Percentiles rank a stretch among this genome's conserved stretches.
These are phyloP conservation scores for Mercenaria mercenaria DNA, from an alignment of 1,140 invertebrate species.

Conservation along the genomic window DNA sequence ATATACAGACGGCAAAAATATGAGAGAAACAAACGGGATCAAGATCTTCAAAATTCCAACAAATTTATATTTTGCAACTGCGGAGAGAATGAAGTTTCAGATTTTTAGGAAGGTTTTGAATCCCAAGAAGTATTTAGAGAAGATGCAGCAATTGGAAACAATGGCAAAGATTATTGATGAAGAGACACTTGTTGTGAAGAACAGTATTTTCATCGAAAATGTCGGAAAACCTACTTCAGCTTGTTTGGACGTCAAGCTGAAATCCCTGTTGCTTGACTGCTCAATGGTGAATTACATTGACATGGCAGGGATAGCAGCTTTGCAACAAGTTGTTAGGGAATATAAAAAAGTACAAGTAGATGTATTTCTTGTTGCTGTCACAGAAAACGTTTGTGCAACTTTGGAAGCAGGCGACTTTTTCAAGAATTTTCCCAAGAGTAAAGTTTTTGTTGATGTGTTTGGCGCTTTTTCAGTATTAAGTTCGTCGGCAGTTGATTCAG, in stretches of 20 bases:
- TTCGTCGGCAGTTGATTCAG: too few species aligned
- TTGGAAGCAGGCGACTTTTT: background rate
- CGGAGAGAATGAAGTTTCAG: slow-evolving; percentile 78
- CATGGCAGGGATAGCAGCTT: slow-evolving; percentile 76
- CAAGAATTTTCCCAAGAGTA: background rate
- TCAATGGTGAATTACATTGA: too few species aligned
- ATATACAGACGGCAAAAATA: slow-evolving; percentile 14
- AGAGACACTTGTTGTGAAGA: background rate
- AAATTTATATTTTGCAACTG: too few species aligned
- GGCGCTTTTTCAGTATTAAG: background rate
- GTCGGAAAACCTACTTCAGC: slow-evolving; percentile 35
- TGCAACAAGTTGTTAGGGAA: slow-evolving; percentile 72
- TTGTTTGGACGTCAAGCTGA: slow-evolving; percentile 64
- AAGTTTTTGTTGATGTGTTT: slow-evolving; percentile 36
- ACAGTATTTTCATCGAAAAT: background rate
- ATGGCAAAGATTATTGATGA: background rate
- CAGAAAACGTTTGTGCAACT: too few species aligned
- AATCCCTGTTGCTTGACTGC: slow-evolving; percentile 80
- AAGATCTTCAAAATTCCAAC: slow-evolving; percentile 84
- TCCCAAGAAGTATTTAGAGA: slow-evolving; percentile 49
- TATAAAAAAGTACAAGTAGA: slow-evolving; percentile 61
- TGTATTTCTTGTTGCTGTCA: slow-evolving; percentile 23
- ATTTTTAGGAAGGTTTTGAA: slow-evolving; percentile 70
- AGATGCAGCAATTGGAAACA: background rate
- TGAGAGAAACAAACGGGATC: slow-evolving; percentile 88